A percentile compares a stretch with the other conserved stretches of the same genome.
Evolutionary conservation across 2,888 invertebrate species (phyloP).

Genomic region (Caenorhabditis sp.): DNA sequence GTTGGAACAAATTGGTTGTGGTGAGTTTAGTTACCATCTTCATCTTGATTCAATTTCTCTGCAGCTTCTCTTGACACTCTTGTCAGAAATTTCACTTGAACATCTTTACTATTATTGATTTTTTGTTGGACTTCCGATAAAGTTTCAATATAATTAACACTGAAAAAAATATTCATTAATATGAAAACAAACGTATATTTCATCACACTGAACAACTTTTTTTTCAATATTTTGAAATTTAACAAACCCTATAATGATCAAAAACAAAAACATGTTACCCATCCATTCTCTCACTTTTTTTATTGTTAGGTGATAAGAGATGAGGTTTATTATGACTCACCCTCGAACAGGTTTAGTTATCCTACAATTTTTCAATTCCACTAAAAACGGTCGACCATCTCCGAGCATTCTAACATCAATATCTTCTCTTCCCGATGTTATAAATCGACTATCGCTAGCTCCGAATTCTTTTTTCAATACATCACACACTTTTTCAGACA

Average conservation of each 20-base stretch:
- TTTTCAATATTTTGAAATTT: too few relatives aligned
- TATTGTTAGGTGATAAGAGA: too few relatives aligned
- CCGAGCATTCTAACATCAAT: conserved; percentile 91
- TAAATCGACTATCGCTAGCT: conserved; percentile 56
- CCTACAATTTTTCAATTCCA: conserved; percentile 79
- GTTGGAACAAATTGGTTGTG: too few relatives aligned
- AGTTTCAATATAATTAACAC: conserved; percentile 28
- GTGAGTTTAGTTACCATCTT: conserved; percentile 58
- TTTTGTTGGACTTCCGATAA: conserved; percentile 30
- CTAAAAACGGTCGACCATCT: conserved; percentile 86
- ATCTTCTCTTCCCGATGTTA: conserved; percentile 85
- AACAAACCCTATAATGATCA: too few relatives aligned
- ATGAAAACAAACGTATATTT: too few relatives aligned
- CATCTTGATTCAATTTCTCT: conserved; percentile 58
- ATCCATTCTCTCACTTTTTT: too few relatives aligned
- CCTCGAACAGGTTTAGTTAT: conserved; percentile 64
- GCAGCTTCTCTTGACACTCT: conserved; percentile 48
- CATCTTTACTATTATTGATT: conserved; percentile 49
- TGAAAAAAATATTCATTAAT: conserved; percentile 10
- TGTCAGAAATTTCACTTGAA: conserved; percentile 48
- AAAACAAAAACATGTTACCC: too few relatives aligned
- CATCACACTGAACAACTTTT: too few relatives aligned
- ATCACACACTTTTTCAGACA: conserved; percentile 63
- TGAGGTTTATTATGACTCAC: too few relatives aligned
- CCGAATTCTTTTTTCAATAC: conserved; percentile 49